Conservation (phyloP, 2,888 invertebrate species). For the Cheiracanthium punctorium region DNA sequence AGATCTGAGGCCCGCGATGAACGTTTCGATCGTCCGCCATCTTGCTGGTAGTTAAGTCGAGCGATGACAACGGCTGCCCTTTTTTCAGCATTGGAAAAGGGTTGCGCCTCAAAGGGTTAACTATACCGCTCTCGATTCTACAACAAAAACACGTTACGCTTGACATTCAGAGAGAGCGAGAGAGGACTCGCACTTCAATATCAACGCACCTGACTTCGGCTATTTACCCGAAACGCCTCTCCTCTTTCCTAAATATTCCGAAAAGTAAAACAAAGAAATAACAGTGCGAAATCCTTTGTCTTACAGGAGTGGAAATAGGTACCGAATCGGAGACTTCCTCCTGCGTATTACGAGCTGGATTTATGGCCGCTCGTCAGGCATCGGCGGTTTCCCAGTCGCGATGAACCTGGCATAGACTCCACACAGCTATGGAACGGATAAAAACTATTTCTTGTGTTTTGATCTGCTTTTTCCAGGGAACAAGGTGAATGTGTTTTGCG, state of each 20-base stretch:
- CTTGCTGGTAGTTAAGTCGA: no score
- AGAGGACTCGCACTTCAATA: no score
- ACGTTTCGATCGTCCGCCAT: no score
- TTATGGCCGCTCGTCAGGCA: neutral
- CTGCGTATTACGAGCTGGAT: neutral
- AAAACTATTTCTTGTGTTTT: neutral
- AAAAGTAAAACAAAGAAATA: no score
- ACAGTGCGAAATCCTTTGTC: neutral
- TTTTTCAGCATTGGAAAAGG: no score
- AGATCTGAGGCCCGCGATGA: no score
- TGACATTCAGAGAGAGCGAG: no score
- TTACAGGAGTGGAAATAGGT: neutral
- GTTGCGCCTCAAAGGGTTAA: no score
- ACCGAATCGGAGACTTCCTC: neutral
- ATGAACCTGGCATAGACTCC: neutral
- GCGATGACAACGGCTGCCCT: no score
- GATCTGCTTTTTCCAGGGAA: neutral
- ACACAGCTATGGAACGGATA: neutral
- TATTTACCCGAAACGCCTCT: neutral
- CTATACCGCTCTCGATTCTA: no score
- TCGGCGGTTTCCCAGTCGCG: neutral
- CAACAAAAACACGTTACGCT: no score
- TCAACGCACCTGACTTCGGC: neutral
- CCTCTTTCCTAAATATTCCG: no score
- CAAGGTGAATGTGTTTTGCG: conserved; percentile 8